Evolutionary conservation across 2,113 vertebrate species (phyloP).

Genomic region (Halichoeres trimaculatus): DNA sequence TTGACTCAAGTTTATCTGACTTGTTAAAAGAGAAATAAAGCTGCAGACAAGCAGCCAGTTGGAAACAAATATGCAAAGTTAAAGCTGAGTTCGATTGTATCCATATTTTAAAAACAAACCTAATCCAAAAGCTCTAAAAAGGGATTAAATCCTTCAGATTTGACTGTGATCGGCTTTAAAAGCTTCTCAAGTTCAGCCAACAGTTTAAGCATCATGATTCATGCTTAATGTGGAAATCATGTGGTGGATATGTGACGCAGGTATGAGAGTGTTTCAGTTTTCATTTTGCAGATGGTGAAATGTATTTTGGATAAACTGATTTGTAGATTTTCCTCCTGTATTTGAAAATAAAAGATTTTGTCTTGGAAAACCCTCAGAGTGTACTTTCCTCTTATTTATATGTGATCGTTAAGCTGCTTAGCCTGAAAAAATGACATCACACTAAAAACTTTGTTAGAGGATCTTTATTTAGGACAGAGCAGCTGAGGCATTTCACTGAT

Average conservation of each 20-base stretch:
- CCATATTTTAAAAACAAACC: too few species aligned
- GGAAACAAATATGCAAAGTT: too few species aligned
- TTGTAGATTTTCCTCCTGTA: constrained; percentile 16
- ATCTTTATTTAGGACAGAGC: constrained; percentile 53
- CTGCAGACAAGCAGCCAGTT: too few species aligned
- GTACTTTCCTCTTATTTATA: not conserved
- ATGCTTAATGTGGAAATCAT: not conserved
- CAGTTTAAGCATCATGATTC: not conserved
- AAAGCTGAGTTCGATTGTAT: too few species aligned
- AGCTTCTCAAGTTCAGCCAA: not conserved
- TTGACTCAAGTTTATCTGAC: not conserved
- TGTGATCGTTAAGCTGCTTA: too few species aligned
- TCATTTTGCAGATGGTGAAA: constrained; percentile 24
- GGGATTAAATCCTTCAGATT: not conserved
- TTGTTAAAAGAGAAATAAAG: too few species aligned
- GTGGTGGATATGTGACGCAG: not conserved
- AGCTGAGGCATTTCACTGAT: constrained; percentile 9
- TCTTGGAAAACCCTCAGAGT: not conserved
- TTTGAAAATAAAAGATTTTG: constrained; percentile 53
- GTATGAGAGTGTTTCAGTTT: not conserved
- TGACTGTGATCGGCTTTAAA: not conserved
- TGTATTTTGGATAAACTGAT: constrained; percentile 35
- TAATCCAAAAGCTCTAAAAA: not conserved
- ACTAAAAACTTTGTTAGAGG: constrained; percentile 20
- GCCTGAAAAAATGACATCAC: not conserved